phyloP scores from a whole-genome alignment of 2,797 vertebrate genomes.

The Myiotriccus ornatus region DNA sequence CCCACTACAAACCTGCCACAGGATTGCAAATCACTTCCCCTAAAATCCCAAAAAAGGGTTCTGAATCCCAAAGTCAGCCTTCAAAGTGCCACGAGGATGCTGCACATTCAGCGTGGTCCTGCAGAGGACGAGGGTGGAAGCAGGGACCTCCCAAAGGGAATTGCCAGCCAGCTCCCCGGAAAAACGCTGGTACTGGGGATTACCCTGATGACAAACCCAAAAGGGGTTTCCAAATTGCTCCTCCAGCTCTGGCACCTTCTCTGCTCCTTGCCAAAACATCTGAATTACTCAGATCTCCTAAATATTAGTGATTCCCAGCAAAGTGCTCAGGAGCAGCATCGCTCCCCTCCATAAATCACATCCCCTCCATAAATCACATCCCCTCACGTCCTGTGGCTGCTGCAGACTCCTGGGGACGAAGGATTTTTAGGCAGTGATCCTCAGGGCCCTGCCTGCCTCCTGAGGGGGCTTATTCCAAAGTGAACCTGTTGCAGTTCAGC shows the following conservation, averaged over 20 bases:
- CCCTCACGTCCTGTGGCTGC: background rate
- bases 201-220: background rate
- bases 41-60: background rate
- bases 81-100: background rate
- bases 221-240: background rate
- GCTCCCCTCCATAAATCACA: rapidly evolving
- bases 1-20: background rate
- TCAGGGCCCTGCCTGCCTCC: background rate
- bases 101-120: rapidly evolving
- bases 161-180: background rate
- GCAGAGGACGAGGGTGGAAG: background rate
- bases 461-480: background rate
- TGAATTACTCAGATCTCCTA: background rate
- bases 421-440: background rate
- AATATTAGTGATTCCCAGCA: background rate
- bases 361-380: background rate
- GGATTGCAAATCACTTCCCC: background rate
- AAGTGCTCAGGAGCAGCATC: background rate
- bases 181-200: background rate
- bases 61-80: background rate
- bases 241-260: background rate
- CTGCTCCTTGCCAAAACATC: background rate
- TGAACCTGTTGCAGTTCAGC: background rate
- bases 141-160: background rate
- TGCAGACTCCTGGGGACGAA: rapidly evolving